Evolutionary conservation across 2,888 invertebrate species (phyloP), one percentile per base, ranked within the genome.

Genomic region (Phymatocera aterrima): DNA sequence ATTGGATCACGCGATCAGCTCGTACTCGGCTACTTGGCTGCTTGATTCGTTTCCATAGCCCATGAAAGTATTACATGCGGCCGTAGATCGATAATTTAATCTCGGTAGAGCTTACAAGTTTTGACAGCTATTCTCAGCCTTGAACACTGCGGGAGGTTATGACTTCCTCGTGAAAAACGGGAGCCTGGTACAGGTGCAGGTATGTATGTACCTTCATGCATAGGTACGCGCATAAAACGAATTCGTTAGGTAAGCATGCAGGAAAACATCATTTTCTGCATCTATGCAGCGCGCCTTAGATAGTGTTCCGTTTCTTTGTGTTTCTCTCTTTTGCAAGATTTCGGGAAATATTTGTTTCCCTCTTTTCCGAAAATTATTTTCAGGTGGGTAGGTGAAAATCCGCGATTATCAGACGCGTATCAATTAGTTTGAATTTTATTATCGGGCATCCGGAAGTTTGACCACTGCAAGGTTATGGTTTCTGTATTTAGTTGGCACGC

Each of bases 1-100:
- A 72, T 72, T 51, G 48, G 72, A 48, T 72, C 48, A 51, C 72
- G 72, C 72, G 34, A 34, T 21, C 24, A 31, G 43, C 28, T 51
- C n/a, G n/a, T n/a, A n/a, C n/a, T n/a, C n/a, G n/a, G n/a, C n/a
- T n/a, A n/a, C n/a, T n/a, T n/a, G n/a, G 31, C 34, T 10, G 4
- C 24, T 31, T 43, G 34, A 68, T 68, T 24, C 15, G 34, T 68
- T 2, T 34, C 34, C 34, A 68, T n/a, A n/a, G n/a, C n/a, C n/a
- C n/a, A n/a, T n/a, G n/a, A n/a, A n/a, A n/a, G n/a, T n/a, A n/a
- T 46, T 43, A 68, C 15, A 21, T 43, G 28, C 28, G 15, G 12
- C 57, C 28, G 46, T 24, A 37, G 61, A 37, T 64, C 37, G 61
- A 64, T 57, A 57, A 28, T 15, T 3, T 57, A 57, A 57, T 57